Evolutionary conservation across 1,140 invertebrate genomes (phyloP), one percentile per base, ranked within the genome.

Genomic region (Phortica variegata): DNA sequence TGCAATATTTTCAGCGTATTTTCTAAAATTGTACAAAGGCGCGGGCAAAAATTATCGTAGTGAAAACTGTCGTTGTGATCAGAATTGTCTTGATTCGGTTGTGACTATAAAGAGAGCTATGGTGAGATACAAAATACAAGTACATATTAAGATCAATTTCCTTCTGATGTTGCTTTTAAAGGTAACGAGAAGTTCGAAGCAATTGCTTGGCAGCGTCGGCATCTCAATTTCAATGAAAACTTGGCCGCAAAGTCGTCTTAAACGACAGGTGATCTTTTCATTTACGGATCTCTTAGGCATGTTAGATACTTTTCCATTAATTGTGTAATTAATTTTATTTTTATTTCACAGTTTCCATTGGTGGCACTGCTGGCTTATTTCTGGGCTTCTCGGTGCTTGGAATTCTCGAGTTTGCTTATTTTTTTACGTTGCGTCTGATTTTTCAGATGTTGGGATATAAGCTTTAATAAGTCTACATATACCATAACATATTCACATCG

Each of bases 321-420:
- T 37, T 3, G 18, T 18, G 3, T 38, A 21, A 17, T 20, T 43
- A 4, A 3, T 12, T 21, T 37, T 13, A 20, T 31, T 32, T 42
- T 43, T 43, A 32, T 45, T 10, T 77, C 79, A 9, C 66, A 87
- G 86, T 86, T 56, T 81, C 84, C 9, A 82, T 88, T 13, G 87
- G 86, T 15, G 83, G 85, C 12, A 85, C 85, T 69, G 84, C 84
- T 1, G 86, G 85, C 2, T 63, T 87, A 2, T 87, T 87, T 60
- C 77, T 87, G 1, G 86, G 86, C 3, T 86, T 84, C 49, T 86
- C 85, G 52, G 83, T 87, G 0, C 70, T 87, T 10, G 85, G 85
- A 40, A 81, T 85, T 50, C 80, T 84, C 47, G 86, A 88, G 63
- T 80, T 87, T 18, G 40, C 87, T 1, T 87, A 87, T 49, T 86